phyloP scores from a whole-genome alignment of 2,888 invertebrate genomes.

The Taenaris catops region DNA sequence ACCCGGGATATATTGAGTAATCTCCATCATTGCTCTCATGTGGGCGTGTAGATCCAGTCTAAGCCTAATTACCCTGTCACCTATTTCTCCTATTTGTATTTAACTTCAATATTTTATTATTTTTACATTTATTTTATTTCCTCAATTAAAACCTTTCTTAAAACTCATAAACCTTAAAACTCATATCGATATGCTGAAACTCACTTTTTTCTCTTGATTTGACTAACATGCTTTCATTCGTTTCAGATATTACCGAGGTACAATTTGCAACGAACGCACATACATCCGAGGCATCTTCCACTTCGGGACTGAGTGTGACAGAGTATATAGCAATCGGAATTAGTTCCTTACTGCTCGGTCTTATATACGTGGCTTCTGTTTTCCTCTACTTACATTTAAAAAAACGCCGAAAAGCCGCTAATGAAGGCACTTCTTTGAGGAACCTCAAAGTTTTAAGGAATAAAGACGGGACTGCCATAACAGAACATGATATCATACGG shows the following conservation, averaged over 20 bases:
- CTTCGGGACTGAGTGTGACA: slow-evolving; percentile 83
- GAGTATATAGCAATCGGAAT: slow-evolving; percentile 92
- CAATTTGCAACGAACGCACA: slow-evolving; percentile 85
- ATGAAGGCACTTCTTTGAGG: slow-evolving; percentile 64
- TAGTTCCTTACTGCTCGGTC: slow-evolving; percentile 90
- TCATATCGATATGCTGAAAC: too few species aligned
- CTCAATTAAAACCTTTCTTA: too few species aligned
- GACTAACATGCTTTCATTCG: too few species aligned
- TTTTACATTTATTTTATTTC: too few species aligned
- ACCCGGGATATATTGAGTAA: too few species aligned
- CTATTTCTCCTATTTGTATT: too few species aligned
- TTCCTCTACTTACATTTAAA: slow-evolving; percentile 90
- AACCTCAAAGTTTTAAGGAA: slow-evolving; percentile 54
- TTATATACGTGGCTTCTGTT: slow-evolving; percentile 92
- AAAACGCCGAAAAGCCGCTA: slow-evolving; percentile 78
- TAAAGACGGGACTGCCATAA: slow-evolving; percentile 59
- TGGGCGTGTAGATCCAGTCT: too few species aligned
- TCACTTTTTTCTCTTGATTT: too few species aligned
- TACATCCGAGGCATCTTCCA: slow-evolving; percentile 70
- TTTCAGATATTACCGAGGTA: slow-evolving; percentile 89
- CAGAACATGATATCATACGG: slow-evolving; percentile 64
- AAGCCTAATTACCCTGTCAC: too few species aligned
- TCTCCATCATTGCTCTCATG: too few species aligned
- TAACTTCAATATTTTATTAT: too few species aligned
- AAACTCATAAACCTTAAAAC: too few species aligned